Evolutionary conservation across 2,113 vertebrate species (phyloP).

Genomic region (Chloropsis hardwickii): DNA sequence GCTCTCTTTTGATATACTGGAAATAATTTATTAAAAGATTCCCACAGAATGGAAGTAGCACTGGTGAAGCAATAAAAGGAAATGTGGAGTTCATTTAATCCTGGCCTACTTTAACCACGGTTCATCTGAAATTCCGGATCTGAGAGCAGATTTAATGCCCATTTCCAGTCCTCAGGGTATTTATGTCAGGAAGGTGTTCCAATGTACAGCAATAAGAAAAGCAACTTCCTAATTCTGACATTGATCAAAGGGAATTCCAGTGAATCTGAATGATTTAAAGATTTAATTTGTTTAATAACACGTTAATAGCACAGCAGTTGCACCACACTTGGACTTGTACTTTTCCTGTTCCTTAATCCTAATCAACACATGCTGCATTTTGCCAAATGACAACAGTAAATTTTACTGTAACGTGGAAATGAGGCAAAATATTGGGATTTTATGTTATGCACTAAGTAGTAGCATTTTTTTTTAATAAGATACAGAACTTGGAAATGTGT

Average conservation of each 20-base stretch:
- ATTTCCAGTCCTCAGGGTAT: neutral
- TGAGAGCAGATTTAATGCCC: neutral
- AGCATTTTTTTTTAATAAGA: neutral
- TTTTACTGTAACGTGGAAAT: neutral
- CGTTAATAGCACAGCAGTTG: neutral
- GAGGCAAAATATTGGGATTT: neutral
- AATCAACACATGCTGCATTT: neutral
- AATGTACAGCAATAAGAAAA: neutral
- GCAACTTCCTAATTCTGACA: neutral
- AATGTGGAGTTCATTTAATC: neutral
- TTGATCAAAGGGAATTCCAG: neutral
- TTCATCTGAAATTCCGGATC: neutral
- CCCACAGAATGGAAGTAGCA: neutral
- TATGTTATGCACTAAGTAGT: neutral
- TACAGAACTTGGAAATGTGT: neutral
- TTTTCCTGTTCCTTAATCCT: neutral
- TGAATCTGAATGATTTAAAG: neutral
- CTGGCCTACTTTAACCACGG: neutral
- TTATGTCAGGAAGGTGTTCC: neutral
- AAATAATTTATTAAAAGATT: neutral
- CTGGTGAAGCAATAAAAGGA: neutral
- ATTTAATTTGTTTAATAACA: neutral
- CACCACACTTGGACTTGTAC: neutral
- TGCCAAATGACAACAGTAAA: neutral
- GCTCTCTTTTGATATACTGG: neutral